phyloP scores from a whole-genome alignment of 2,797 vertebrate genomes.

The Gallinago nigripennis region DNA sequence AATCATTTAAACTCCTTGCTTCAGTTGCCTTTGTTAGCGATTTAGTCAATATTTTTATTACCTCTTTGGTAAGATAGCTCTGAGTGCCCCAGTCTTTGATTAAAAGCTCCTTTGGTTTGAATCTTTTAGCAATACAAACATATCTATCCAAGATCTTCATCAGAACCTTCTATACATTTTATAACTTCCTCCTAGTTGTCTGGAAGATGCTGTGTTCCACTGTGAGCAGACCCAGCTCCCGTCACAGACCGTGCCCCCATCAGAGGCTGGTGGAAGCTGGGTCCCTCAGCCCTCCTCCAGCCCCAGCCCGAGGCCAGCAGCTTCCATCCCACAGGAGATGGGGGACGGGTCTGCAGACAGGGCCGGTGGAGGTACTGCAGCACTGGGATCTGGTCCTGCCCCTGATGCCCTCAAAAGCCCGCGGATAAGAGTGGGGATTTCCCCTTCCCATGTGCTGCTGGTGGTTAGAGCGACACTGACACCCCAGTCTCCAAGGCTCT shows the following conservation, averaged over 20 bases:
- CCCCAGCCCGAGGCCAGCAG: background rate
- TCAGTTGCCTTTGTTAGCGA: slow-evolving; percentile 47
- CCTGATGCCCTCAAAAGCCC: background rate
- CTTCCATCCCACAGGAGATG: background rate
- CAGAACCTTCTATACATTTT: slow-evolving; percentile 5
- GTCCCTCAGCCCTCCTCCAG: background rate
- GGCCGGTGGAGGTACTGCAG: background rate
- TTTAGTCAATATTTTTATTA: slow-evolving; percentile 62
- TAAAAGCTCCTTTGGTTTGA: slow-evolving; percentile 46
- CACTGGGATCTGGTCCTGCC: background rate
- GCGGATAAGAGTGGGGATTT: background rate
- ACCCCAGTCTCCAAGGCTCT: background rate
- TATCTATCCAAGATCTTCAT: slow-evolving; percentile 10
- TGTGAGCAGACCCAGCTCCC: background rate
- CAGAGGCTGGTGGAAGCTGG: background rate
- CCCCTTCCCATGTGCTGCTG: background rate
- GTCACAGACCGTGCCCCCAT: background rate
- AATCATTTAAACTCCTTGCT: slow-evolving; percentile 58
- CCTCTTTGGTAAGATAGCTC: slow-evolving; percentile 32
- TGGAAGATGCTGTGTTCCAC: background rate
- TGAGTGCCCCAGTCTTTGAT: slow-evolving; percentile 22
- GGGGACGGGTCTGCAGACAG: background rate
- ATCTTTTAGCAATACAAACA: slow-evolving; percentile 18
- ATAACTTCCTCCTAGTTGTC: background rate
- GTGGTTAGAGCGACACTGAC: rapidly evolving